Base-by-base conservation (phyloP, 2,888 invertebrate species). In the Tetheella fluctuosa region DNA sequence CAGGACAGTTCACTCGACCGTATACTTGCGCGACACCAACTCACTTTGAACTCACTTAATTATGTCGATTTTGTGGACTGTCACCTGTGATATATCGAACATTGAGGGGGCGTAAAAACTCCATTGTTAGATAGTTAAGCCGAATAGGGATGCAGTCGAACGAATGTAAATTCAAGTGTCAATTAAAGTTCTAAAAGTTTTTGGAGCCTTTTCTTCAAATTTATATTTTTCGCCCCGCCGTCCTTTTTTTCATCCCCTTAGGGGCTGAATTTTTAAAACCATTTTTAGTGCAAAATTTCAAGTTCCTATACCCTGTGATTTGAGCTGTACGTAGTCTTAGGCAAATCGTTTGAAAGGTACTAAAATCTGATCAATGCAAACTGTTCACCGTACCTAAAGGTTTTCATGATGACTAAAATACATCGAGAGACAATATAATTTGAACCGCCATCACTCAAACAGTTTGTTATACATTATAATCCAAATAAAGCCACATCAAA, bases 21-120 rank as follows among this genome's bases (percentile, higher is more conserved):
- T 78, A 69, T 64, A 68, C 73, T 64, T 68, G 61, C 69, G 55
- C 64, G 66, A 69, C 71, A 74, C 73, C 70, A 70, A 72, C 68
- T 74, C 77, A 72, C 83, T 85, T 85, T 84, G 82, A 84, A 80
- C 77, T 81, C 77, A 79, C 78, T 81, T 86, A 81, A 84, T 84
- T 84, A 84, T 75, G 81, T 81, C 79, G 74, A 80, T 84, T 80
- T 73, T 71, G 74, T 76, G 71, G 70, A 68, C 66, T 74, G 79
- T 77, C 81, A 76, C 76, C 74, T 65, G 72, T 76, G 76, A 80
- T 74, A 68, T 73, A 75, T 74, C 59, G 71, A 71, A 68, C 67
- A 73, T 68, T 68, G 61, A 69, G 59, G 67, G 62, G 57, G 17
- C 20, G 23, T 37, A 34, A 34, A 34, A 34, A 13, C 34, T 34